phyloP scores from a whole-genome alignment of 2,888 invertebrate genomes.

The Craniophora ligustri region DNA sequence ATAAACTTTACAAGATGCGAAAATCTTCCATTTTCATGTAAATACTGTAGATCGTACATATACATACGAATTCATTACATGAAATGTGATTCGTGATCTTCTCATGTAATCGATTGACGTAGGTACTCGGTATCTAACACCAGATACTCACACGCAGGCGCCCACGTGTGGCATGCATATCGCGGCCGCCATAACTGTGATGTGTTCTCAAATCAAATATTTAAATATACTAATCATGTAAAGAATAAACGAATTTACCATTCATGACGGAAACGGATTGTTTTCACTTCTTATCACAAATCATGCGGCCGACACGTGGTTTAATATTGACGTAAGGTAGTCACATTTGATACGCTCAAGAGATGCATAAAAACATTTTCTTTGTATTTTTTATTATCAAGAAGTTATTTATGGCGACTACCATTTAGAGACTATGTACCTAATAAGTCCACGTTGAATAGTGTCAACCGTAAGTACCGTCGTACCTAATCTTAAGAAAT shows the following conservation, averaged over 20 bases:
- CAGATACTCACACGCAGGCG: conserved; percentile 15
- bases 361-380: conserved; percentile 29
- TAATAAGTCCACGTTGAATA: background rate
- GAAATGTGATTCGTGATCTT: conserved; percentile 51
- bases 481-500: no score
- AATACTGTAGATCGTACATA: conserved; percentile 5
- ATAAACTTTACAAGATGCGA: conserved; percentile 17
- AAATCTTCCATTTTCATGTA: conserved; percentile 26
- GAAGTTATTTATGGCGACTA: background rate
- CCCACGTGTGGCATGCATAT: conserved; percentile 17
- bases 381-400: conserved; percentile 8
- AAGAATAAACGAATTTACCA: conserved; percentile 27
- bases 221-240: conserved; percentile 6
- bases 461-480: no score
- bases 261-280: conserved; percentile 41
- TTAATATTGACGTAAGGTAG: conserved; percentile 51
- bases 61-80: conserved; percentile 12
- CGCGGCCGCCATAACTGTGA: conserved; percentile 5
- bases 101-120: conserved; percentile 47
- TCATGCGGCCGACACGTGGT: conserved; percentile 58
- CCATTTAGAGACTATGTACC: background rate
- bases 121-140: conserved; percentile 23
- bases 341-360: conserved; percentile 51
- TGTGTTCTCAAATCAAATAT: conserved; percentile 27
- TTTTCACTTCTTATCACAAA: conserved; percentile 53